These are phyloP conservation scores for Drosophila erecta DNA, from an alignment of 1,140 invertebrate species.

Conservation along the genomic window DNA sequence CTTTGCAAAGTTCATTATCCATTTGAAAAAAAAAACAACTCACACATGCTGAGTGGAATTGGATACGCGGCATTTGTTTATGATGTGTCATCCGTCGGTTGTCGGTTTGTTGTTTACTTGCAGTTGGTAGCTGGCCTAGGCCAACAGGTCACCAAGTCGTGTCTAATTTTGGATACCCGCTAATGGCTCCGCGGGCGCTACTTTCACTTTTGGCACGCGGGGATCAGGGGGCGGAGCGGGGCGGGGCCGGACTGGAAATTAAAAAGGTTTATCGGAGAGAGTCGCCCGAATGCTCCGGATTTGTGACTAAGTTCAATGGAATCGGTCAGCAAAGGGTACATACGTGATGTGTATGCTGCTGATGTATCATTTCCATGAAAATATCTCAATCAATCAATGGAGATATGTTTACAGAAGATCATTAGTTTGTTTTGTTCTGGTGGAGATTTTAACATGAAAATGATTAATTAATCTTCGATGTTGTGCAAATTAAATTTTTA, in stretches of 20 bases:
- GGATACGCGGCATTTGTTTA: constrained; percentile 19
- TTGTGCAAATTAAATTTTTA: too few species aligned
- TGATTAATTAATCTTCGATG: not conserved
- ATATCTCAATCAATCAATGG: constrained; percentile 17
- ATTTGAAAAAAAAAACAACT: not conserved
- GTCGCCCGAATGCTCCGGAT: constrained; percentile 23
- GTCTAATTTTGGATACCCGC: constrained; percentile 44
- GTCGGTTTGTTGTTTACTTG: constrained; percentile 17
- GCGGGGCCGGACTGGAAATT: constrained; percentile 6
- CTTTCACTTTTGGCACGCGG: constrained; percentile 30
- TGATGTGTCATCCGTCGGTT: constrained; percentile 24
- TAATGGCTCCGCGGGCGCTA: constrained; percentile 39
- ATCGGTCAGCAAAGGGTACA: constrained; percentile 4
- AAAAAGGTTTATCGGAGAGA: constrained; percentile 20
- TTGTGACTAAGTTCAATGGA: constrained; percentile 35
- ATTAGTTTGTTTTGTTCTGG: not conserved
- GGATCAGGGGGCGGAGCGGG: not conserved
- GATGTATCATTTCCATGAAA: constrained; percentile 13
- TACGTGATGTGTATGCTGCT: not conserved
- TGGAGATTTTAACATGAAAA: not conserved
- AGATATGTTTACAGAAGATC: constrained; percentile 5
- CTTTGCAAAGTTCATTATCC: constrained; percentile 31
- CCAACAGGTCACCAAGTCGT: constrained; percentile 42
- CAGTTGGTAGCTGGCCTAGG: constrained; percentile 29
- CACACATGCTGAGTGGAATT: constrained; percentile 25